Evolutionary conservation across 2,888 invertebrate species (phyloP).

Genomic region (Drosophila mercatorum): DNA sequence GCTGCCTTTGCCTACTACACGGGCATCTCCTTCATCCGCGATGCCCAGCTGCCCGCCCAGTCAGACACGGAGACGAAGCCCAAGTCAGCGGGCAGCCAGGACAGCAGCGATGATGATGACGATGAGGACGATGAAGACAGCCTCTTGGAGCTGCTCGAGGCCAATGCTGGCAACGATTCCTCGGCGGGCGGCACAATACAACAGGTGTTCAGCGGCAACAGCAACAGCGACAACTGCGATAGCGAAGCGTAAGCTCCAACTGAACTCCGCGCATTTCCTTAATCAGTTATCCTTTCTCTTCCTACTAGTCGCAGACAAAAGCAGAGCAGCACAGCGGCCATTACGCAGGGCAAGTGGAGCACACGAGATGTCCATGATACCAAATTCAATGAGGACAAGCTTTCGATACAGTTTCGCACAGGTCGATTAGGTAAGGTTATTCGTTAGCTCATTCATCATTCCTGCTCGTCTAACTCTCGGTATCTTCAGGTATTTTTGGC

Average conservation of each 20-base stretch:
- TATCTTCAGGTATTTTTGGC: constrained; percentile 87
- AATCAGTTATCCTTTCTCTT: not conserved
- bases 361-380: constrained; percentile 90
- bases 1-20: constrained; percentile 76
- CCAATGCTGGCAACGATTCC: constrained; percentile 33
- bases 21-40: constrained; percentile 77
- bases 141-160: constrained; percentile 58
- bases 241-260: constrained; percentile 64
- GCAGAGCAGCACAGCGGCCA: constrained; percentile 60
- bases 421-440: constrained; percentile 86
- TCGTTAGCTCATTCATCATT: not conserved
- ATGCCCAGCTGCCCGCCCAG: constrained; percentile 51
- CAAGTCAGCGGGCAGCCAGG: constrained; percentile 50
- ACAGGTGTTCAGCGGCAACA: constrained; percentile 66
- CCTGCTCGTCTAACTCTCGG: not conserved
- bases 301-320: constrained; percentile 60
- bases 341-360: constrained; percentile 87
- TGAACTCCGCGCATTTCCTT: not conserved
- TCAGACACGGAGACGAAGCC: constrained; percentile 32
- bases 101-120: constrained; percentile 65
- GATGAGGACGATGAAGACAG: constrained; percentile 68
- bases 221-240: constrained; percentile 61
- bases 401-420: constrained; percentile 90
- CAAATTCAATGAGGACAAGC: constrained; percentile 94
- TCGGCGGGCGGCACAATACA: constrained; percentile 61